These are phyloP conservation scores for Tolypeutes matacus DNA, from an alignment of 2,797 vertebrate genomes.

Conservation along the genomic window DNA sequence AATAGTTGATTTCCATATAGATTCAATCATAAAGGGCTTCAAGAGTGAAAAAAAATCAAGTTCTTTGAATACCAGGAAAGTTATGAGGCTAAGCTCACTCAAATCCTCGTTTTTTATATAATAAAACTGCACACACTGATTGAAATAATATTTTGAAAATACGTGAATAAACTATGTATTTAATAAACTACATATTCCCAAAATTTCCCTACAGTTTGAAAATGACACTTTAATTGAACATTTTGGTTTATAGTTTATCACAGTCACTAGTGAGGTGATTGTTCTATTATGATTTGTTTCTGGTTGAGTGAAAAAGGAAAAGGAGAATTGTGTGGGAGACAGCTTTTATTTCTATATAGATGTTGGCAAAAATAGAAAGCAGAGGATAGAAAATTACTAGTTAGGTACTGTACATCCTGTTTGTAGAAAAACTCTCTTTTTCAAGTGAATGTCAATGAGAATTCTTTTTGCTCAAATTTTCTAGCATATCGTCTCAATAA, in stretches of 20 bases:
- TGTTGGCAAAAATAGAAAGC: conserved; percentile 77
- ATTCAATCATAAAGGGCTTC: not conserved
- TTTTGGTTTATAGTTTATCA: conserved; percentile 47
- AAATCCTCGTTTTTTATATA: conserved; percentile 5
- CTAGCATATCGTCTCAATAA: not conserved
- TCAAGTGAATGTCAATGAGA: conserved; percentile 56
- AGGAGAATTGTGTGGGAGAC: conserved; percentile 59
- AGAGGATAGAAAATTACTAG: conserved; percentile 79
- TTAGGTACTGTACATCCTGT: conserved; percentile 80
- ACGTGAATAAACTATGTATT: not conserved
- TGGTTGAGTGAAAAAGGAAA: conserved; percentile 61
- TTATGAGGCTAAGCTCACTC: not conserved
- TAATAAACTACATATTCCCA: not conserved
- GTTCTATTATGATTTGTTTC: conserved; percentile 27
- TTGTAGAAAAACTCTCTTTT: conserved; percentile 63
- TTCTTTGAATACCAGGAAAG: conserved; percentile 48
- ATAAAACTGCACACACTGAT: conserved; percentile 1
- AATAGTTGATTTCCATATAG: not conserved
- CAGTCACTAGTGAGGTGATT: not conserved
- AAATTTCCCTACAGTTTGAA: not conserved
- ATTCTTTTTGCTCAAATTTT: conserved; percentile 1
- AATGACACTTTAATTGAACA: conserved; percentile 9
- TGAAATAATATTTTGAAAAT: conserved; percentile 41
- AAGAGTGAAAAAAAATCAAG: not conserved
- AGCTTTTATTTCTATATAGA: conserved; percentile 71